Evolutionary conservation across 2,113 vertebrate genomes (phyloP), one percentile per base, ranked within the genome.

Genomic region (Lepisosteus oculatus): DNA sequence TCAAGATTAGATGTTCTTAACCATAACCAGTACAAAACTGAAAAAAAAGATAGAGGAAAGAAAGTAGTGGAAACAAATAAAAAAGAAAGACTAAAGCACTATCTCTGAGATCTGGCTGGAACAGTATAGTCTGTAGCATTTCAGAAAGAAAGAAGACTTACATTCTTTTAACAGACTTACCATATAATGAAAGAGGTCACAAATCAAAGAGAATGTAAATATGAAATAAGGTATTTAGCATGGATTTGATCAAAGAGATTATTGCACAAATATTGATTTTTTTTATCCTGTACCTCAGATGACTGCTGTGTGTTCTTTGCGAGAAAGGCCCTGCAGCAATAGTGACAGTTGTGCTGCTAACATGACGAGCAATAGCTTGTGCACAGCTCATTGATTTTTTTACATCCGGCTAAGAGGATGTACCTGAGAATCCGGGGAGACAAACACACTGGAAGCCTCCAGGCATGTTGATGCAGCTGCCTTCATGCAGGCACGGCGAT

Each of bases 351-450:
- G 64, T 73, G 8, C 67, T 45, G 70, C 77, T 68, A 80, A 76
- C 76, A 63, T 59, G 83, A 85, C 85, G 84, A 86, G 83, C 81
- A 81, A 85, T 74, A 73, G 80, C 76, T 83, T 80, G 84, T 83
- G 68, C 14, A 59, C n/a, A 59, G 57, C 57, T 17, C 82, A 90
- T 88, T 84, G 89, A 90, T 91, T 85, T 74, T 74, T 65, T 90
- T 76, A 79, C 79, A 70, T 0, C 65, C 4, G 55, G n/a, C 45
- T n/a, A 41, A 14, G 2, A 0, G 72, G 74, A 73, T 71, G 65
- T 93, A 97, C 93, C 93, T 95, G 88, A 88, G 83, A 91, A 93
- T 83, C 93, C 92, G 69, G 86, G 83, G 42, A 41, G 74, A 84
- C 93, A 95, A 74, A 85, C 72, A 78, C 94, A 95, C 55, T 0